These are phyloP conservation scores for Drosophila athabasca DNA, from an alignment of 1,140 invertebrate species.

Conservation along the genomic window DNA sequence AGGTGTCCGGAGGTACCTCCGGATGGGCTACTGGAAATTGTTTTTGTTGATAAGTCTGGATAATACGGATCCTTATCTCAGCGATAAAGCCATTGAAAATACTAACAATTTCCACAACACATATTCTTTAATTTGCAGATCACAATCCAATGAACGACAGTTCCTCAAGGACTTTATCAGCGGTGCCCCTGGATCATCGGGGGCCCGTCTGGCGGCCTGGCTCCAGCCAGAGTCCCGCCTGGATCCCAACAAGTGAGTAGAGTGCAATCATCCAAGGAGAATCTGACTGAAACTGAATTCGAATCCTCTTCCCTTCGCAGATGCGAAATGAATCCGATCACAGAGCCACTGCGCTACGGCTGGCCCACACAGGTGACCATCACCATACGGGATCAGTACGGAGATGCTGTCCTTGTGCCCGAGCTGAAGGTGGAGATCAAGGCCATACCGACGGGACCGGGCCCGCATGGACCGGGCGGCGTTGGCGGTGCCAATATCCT, in stretches of 20 bases:
- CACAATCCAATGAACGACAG: conserved; percentile 94
- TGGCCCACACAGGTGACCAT: conserved; percentile 93
- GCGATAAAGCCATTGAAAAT: no score
- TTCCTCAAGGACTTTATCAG: conserved; percentile 97
- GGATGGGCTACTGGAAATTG: no score
- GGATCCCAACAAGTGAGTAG: conserved; percentile 88
- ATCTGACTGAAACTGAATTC: conserved; percentile 57
- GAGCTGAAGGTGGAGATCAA: conserved; percentile 90
- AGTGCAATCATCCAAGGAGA: no score
- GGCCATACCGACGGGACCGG: conserved; percentile 77
- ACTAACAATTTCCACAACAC: neutral
- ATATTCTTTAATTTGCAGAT: conserved; percentile 84
- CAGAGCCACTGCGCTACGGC: conserved; percentile 91
- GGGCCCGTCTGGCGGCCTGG: conserved; percentile 96
- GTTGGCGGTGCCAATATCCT: conserved; percentile 22
- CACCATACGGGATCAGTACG: conserved; percentile 96
- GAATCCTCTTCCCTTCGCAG: conserved; percentile 18
- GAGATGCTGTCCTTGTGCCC: conserved; percentile 92
- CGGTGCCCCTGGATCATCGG: conserved; percentile 93
- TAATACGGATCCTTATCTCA: no score
- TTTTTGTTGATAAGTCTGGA: no score
- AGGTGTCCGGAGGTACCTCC: no score
- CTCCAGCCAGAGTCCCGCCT: conserved; percentile 96
- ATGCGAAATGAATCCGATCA: conserved; percentile 92
- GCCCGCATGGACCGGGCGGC: conserved; percentile 78